These are phyloP conservation scores for Chunga burmeisteri DNA, from an alignment of 2,113 vertebrate species.

Conservation along the genomic window DNA sequence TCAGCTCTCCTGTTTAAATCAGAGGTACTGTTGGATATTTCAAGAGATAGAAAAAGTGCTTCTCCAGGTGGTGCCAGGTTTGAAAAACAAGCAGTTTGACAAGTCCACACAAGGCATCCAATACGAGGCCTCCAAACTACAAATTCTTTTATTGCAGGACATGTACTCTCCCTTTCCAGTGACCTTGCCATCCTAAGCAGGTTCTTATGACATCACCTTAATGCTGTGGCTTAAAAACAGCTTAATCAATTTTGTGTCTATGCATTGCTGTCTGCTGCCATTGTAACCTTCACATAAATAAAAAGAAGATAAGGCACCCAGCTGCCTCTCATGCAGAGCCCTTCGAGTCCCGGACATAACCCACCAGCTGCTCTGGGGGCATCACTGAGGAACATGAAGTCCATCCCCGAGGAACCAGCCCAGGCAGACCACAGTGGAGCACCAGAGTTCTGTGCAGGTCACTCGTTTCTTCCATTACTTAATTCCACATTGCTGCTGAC, in stretches of 20 bases:
- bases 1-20: background rate
- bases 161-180: slow-evolving; percentile 48
- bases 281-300: slow-evolving; percentile 56
- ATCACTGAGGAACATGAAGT: slow-evolving; percentile 49
- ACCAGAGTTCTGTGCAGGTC: slow-evolving; percentile 64
- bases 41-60: background rate
- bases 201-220: slow-evolving; percentile 73
- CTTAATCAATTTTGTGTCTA: slow-evolving; percentile 40
- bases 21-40: background rate
- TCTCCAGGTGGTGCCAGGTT: background rate
- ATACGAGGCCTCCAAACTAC: background rate
- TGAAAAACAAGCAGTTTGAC: background rate
- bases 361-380: slow-evolving; percentile 8
- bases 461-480: slow-evolving; percentile 23
- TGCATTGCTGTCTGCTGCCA: background rate
- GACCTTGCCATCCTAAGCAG: slow-evolving; percentile 65
- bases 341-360: background rate
- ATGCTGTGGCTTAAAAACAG: slow-evolving; percentile 56
- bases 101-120: background rate
- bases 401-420: slow-evolving; percentile 57
- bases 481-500: background rate
- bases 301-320: slow-evolving; percentile 29
- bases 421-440: slow-evolving; percentile 42
- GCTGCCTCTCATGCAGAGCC: slow-evolving; percentile 50
- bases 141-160: background rate